A percentile compares a stretch with the other conserved stretches of the same genome.
Conservation (phyloP, 2,888 invertebrate species). For the Melanargia galathea region DNA sequence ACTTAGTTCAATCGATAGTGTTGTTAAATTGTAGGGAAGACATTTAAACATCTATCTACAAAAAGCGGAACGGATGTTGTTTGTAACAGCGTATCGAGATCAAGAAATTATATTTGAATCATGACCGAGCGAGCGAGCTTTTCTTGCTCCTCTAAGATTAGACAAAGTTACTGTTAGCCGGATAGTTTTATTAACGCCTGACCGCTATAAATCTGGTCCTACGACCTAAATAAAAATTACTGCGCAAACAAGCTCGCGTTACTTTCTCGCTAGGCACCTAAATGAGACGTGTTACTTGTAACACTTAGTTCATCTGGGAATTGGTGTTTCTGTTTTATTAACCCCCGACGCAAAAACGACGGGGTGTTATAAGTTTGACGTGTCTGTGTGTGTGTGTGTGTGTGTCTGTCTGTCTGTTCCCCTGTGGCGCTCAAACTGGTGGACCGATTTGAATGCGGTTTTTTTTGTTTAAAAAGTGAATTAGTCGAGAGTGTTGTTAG, state of each 20-base stretch:
- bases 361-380: too few relatives aligned
- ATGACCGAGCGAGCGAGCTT: slow-evolving; percentile 8
- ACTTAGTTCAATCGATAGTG: too few relatives aligned
- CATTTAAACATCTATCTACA: slow-evolving; percentile 8
- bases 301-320: neutral
- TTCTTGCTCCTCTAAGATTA: slow-evolving; percentile 17
- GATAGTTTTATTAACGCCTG: slow-evolving; percentile 17
- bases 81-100: slow-evolving; percentile 12
- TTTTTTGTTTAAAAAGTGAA: too few relatives aligned
- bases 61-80: slow-evolving; percentile 11
- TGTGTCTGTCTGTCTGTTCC: too few relatives aligned
- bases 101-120: slow-evolving; percentile 21
- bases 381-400: too few relatives aligned
- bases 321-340: too few relatives aligned
- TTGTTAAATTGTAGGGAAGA: neutral
- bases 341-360: too few relatives aligned
- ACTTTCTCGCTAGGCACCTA: neutral
- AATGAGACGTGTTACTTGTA: too few relatives aligned
- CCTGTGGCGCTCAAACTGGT: too few relatives aligned
- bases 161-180: slow-evolving; percentile 15
- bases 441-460: too few relatives aligned
- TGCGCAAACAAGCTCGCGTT: neutral
- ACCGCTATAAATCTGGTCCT: slow-evolving; percentile 12
- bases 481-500: too few relatives aligned
- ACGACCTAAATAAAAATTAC: slow-evolving; percentile 14